Percentiles rank a stretch among this genome's conserved stretches.
These are phyloP conservation scores for Drosophila meridionalis DNA, from an alignment of 2,888 invertebrate species.

Conservation along the genomic window DNA sequence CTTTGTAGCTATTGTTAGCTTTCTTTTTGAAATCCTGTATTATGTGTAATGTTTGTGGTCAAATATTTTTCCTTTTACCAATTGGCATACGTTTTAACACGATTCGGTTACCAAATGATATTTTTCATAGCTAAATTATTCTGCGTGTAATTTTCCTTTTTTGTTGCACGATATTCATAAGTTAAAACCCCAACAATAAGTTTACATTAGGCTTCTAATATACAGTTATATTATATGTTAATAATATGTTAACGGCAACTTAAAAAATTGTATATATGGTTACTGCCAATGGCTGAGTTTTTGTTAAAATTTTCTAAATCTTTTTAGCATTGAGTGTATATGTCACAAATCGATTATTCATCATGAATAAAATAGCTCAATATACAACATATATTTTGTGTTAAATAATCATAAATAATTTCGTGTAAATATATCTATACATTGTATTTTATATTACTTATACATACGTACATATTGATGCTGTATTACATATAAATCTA, in stretches of 20 bases:
- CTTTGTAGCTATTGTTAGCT: slow-evolving; percentile 27
- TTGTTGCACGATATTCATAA: slow-evolving; percentile 66
- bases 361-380: slow-evolving; percentile 69
- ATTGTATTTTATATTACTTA: slow-evolving; percentile 78
- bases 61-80: slow-evolving; percentile 12
- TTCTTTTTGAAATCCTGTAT: slow-evolving; percentile 4
- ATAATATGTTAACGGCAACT: slow-evolving; percentile 41
- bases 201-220: slow-evolving; percentile 47
- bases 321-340: slow-evolving; percentile 53
- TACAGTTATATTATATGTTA: slow-evolving; percentile 46
- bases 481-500: slow-evolving; percentile 46
- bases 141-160: slow-evolving; percentile 54
- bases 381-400: slow-evolving; percentile 66
- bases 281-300: slow-evolving; percentile 53
- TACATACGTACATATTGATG: slow-evolving; percentile 31
- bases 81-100: slow-evolving; percentile 3
- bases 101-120: slow-evolving; percentile 17
- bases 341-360: slow-evolving; percentile 69
- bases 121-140: slow-evolving; percentile 44
- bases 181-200: slow-evolving; percentile 67
- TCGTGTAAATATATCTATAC: slow-evolving; percentile 76
- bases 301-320: slow-evolving; percentile 47
- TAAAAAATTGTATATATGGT: slow-evolving; percentile 53
- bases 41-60: slow-evolving; percentile 44
- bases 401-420: slow-evolving; percentile 66